Evolutionary conservation across 2,888 invertebrate genomes (phyloP).

Genomic region (Capitulum mitella): DNA sequence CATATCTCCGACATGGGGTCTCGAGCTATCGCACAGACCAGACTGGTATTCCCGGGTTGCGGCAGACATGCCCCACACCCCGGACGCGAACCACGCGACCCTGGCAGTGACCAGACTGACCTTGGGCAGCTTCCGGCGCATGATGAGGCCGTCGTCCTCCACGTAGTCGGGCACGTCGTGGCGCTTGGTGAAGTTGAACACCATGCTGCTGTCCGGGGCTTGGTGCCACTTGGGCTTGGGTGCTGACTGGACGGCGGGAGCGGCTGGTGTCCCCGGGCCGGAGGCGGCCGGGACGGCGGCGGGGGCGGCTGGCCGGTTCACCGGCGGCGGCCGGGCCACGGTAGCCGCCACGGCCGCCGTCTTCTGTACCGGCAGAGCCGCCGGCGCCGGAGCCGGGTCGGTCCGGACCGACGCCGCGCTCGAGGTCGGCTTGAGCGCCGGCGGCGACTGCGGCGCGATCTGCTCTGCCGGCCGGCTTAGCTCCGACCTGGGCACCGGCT

Average conservation of each 20-base stretch:
- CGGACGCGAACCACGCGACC: too few relatives aligned
- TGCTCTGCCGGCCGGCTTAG: constrained; percentile 31
- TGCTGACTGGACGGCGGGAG: constrained; percentile 25
- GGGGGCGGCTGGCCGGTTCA: background rate
- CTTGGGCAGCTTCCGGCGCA: constrained; percentile 33
- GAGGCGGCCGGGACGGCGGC: background rate
- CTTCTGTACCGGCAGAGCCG: background rate
- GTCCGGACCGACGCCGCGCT: background rate
- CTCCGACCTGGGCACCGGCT: constrained; percentile 26
- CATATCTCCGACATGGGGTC: too few relatives aligned
- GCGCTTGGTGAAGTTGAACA: constrained; percentile 77
- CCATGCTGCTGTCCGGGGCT: constrained; percentile 51
- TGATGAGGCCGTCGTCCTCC: constrained; percentile 69
- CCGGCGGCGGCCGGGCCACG: constrained; percentile 26
- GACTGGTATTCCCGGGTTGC: too few relatives aligned
- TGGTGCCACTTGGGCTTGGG: constrained; percentile 37
- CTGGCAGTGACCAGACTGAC: too few relatives aligned
- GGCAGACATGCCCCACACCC: too few relatives aligned
- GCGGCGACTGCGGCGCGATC: constrained; percentile 30
- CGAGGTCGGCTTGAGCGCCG: background rate
- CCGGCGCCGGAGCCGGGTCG: constrained; percentile 15
- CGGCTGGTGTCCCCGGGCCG: too few relatives aligned
- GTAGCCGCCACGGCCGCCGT: background rate
- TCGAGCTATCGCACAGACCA: too few relatives aligned
- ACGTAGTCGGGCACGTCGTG: constrained; percentile 86